phyloP scores from a whole-genome alignment of 2,888 invertebrate species.

The Ceramica pisi region DNA sequence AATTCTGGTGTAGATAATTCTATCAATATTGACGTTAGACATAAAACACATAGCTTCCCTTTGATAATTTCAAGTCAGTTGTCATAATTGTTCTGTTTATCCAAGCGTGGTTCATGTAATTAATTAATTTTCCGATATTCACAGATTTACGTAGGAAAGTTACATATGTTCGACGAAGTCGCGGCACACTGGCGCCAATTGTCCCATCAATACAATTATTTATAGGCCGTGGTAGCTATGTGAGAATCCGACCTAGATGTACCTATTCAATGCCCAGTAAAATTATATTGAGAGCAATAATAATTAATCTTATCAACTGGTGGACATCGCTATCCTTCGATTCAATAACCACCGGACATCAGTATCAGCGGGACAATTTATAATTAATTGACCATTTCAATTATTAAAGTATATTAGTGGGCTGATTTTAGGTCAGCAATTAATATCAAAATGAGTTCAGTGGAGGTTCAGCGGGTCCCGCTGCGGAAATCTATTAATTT shows the following conservation, averaged over 20 bases:
- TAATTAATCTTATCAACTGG: slow-evolving; percentile 56
- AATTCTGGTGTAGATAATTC: slow-evolving; percentile 12
- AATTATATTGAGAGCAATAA: slow-evolving; percentile 42
- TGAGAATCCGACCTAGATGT: slow-evolving; percentile 54
- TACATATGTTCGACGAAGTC: slow-evolving; percentile 53
- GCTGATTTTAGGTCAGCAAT: slow-evolving; percentile 81
- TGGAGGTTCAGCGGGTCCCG: slow-evolving; percentile 77
- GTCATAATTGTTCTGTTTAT: slow-evolving; percentile 63
- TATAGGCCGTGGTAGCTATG: slow-evolving; percentile 53
- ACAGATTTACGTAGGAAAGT: slow-evolving; percentile 43
- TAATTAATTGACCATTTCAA: slow-evolving; percentile 69
- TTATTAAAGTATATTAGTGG: slow-evolving; percentile 75
- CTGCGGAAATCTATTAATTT: slow-evolving; percentile 88
- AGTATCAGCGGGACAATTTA: slow-evolving; percentile 51
- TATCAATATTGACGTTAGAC: slow-evolving; percentile 25
- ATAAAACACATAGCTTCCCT: slow-evolving; percentile 29
- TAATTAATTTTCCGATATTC: slow-evolving; percentile 64
- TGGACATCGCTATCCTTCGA: slow-evolving; percentile 42
- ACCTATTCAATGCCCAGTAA: slow-evolving; percentile 41
- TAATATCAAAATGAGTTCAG: slow-evolving; percentile 81
- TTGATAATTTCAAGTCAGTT: slow-evolving; percentile 50
- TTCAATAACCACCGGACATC: slow-evolving; percentile 46
- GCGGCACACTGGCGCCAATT: slow-evolving; percentile 63
- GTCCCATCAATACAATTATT: slow-evolving; percentile 62
- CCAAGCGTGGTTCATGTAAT: slow-evolving; percentile 49